Evolutionary conservation across 2,888 invertebrate genomes (phyloP), one percentile per base, ranked within the genome.

Genomic region (Nymphalis polychloros): DNA sequence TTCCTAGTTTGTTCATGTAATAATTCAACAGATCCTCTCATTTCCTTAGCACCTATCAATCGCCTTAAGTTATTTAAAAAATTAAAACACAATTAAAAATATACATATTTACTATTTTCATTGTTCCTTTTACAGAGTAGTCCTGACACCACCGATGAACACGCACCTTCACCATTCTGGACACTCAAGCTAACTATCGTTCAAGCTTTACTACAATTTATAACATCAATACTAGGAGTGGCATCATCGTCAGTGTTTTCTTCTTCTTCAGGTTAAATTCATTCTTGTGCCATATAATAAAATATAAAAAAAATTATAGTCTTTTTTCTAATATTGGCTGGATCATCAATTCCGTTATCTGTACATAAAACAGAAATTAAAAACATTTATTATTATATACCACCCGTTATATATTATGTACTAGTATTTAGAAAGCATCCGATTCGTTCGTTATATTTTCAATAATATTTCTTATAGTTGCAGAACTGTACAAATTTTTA

Each of bases 161-260:
- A 72, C 41, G 69, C 71, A 10, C 75, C 76, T 7, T 86, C 85
- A 2, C 88, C 87, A 0, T 69, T 88, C 4, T 85, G 83, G 86
- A 84, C 83, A 5, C 74, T 92, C 20, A 90, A 90, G 79, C 78
- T 88, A 82, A 88, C 87, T 75, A 77, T 92, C 63, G 66, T 90
- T 10, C 80, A 88, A 27, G 87, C 92, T 0, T 0, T 88, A 8
- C 74, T 92, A 2, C 87, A 87, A 73, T 89, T 90, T 72, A 84
- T 80, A 0, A 83, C 88, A 55, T 86, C 82, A 69, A 49, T 91
- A 41, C n/a, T 88, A 0, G 88, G 87, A 0, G 63, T 85, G 27
- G 87, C 89, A 0, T 90, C 90, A 0, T 79, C 88, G 0, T 74
- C 82, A 6, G 59, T 71, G n/a, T 71, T 71, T 55, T 68, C 70